Percentiles rank a stretch among this genome's conserved stretches.
Conservation (phyloP, 2,113 vertebrate species). For the Oncorhynchus tshawytscha region DNA sequence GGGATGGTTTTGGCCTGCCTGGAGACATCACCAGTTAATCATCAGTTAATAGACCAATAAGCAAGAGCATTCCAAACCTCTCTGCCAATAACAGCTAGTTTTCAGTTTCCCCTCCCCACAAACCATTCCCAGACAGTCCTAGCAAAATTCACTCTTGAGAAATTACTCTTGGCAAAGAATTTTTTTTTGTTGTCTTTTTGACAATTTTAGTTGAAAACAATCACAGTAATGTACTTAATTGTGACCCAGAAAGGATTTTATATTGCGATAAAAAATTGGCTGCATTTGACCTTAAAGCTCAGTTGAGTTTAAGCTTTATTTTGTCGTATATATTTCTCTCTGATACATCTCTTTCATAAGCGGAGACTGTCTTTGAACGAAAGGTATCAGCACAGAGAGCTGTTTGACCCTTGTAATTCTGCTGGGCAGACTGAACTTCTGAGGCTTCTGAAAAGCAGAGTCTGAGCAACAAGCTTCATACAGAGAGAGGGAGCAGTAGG, state of each 20-base stretch:
- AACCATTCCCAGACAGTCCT: too few species aligned
- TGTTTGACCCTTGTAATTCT: not conserved
- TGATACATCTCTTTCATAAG: not conserved
- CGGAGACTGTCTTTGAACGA: not conserved
- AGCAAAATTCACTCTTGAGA: too few species aligned
- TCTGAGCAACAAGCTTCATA: slow-evolving; percentile 1
- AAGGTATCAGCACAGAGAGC: not conserved
- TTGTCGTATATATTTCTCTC: not conserved
- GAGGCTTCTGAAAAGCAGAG: slow-evolving; percentile 3
- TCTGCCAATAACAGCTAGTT: too few species aligned
- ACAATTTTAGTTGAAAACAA: too few species aligned
- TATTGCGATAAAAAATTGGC: not conserved
- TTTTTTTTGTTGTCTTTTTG: too few species aligned
- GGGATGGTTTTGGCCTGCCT: too few species aligned
- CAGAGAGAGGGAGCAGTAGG: not conserved
- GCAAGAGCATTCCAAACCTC: too few species aligned
- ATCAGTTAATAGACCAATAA: too few species aligned
- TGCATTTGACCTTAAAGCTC: not conserved
- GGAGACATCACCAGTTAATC: too few species aligned
- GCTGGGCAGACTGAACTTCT: not conserved
- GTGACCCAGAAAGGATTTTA: not conserved
- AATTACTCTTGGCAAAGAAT: too few species aligned
- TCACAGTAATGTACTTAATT: too few species aligned
- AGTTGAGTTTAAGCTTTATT: not conserved
- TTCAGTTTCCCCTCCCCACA: too few species aligned